These are phyloP conservation scores for Plectrocnemia conspersa DNA, from an alignment of 1,140 invertebrate species.

Conservation along the genomic window DNA sequence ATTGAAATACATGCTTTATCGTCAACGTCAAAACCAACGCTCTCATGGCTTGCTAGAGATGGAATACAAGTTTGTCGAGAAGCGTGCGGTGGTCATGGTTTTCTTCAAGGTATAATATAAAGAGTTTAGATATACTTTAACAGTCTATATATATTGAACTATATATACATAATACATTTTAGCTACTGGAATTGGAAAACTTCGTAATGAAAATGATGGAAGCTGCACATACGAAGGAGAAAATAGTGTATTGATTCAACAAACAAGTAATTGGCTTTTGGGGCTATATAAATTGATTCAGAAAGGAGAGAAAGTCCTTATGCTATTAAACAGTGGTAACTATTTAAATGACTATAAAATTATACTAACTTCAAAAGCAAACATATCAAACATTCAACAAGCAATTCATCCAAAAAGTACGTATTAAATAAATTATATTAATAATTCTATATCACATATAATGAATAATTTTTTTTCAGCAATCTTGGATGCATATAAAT, in stretches of 20 bases:
- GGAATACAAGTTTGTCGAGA: constrained; percentile 77
- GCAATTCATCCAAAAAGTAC: constrained; percentile 57
- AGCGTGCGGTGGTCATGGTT: constrained; percentile 76
- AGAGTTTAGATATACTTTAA: background rate
- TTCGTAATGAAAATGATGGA: constrained; percentile 79
- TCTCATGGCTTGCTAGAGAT: constrained; percentile 71
- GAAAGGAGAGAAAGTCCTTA: constrained; percentile 44
- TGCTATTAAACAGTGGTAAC: constrained; percentile 60
- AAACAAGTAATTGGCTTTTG: constrained; percentile 75
- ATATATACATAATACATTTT: constrained; percentile 3
- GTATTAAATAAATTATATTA: constrained; percentile 24
- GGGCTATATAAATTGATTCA: constrained; percentile 49
- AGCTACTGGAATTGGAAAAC: constrained; percentile 66
- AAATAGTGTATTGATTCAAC: constrained; percentile 82
- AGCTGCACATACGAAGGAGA: constrained; percentile 87
- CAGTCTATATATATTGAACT: background rate
- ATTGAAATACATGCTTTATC: constrained; percentile 68
- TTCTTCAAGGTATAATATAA: constrained; percentile 50
- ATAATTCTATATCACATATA: background rate
- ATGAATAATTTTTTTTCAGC: constrained; percentile 46
- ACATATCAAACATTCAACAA: constrained; percentile 47
- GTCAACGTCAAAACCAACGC: constrained; percentile 69
- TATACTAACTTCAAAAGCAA: constrained; percentile 45
- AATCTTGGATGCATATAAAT: constrained; percentile 62
- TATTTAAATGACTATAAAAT: constrained; percentile 55